Evolutionary conservation across 1,140 invertebrate species (phyloP).

Genomic region (Neodiprion pinetum): DNA sequence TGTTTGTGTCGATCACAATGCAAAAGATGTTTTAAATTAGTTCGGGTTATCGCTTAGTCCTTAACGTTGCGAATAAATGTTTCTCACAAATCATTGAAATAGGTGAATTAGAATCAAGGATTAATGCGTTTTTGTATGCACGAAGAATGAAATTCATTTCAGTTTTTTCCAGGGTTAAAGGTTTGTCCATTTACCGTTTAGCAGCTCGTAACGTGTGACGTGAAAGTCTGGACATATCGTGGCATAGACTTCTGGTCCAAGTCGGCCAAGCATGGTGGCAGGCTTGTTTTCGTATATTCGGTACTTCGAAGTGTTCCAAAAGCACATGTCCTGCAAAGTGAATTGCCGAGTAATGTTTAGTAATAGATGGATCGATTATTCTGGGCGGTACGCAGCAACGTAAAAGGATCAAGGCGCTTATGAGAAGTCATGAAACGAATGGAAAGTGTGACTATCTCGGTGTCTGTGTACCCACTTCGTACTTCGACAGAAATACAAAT

Average conservation of each 20-base stretch:
- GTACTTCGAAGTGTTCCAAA: constrained; percentile 53
- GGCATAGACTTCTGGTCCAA: constrained; percentile 46
- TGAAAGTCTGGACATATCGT: constrained; percentile 46
- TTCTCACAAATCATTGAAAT: too few relatives aligned
- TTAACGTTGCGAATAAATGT: too few relatives aligned
- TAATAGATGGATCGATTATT: too few relatives aligned
- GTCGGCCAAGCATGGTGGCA: constrained; percentile 47
- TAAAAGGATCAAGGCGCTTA: too few relatives aligned
- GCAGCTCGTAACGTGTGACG: constrained; percentile 46
- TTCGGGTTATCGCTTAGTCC: too few relatives aligned
- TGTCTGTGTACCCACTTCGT: not conserved
- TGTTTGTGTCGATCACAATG: too few relatives aligned
- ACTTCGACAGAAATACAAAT: not conserved
- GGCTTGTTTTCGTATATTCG: constrained; percentile 60
- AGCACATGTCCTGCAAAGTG: constrained; percentile 55
- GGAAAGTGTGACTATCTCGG: constrained; percentile 10
- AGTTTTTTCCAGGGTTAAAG: not conserved
- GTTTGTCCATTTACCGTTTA: constrained; percentile 48
- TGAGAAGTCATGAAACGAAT: constrained; percentile 19
- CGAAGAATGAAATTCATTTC: not conserved
- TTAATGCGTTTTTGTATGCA: too few relatives aligned
- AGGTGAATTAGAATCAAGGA: too few relatives aligned
- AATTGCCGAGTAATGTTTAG: too few relatives aligned
- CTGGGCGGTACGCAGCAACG: too few relatives aligned
- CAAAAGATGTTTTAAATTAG: too few relatives aligned